Conservation (phyloP, 2,113 vertebrate genomes). For the Syngnathus typhle region DNA sequence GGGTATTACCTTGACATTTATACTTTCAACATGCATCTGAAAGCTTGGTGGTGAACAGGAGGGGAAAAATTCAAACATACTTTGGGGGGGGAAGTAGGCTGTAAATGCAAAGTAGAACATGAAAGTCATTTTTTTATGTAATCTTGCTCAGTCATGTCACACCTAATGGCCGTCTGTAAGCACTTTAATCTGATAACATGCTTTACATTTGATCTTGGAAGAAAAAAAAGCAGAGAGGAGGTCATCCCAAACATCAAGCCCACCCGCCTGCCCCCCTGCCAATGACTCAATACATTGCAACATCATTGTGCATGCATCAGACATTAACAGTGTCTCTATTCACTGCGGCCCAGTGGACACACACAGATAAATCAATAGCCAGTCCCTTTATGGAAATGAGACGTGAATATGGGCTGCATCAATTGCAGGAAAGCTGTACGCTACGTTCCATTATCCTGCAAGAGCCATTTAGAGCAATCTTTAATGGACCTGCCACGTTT, state of each 20-base stretch:
- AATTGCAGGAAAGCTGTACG: conserved; percentile 11
- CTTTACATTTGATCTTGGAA: not conserved
- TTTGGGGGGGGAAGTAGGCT: not conserved
- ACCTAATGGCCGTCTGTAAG: not conserved
- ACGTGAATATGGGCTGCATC: conserved; percentile 19
- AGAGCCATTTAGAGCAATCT: conserved; percentile 20
- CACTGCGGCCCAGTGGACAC: conserved; percentile 33
- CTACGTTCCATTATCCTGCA: conserved; percentile 3
- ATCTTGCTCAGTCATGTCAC: not conserved
- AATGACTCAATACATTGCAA: conserved; percentile 38
- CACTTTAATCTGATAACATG: not conserved
- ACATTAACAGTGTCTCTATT: conserved; percentile 45
- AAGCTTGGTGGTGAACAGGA: not conserved
- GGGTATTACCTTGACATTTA: conserved; percentile 22
- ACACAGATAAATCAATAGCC: conserved; percentile 52
- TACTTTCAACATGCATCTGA: not conserved
- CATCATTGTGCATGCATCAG: conserved; percentile 54
- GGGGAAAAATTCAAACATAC: not conserved
- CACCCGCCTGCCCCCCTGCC: conserved; percentile 5
- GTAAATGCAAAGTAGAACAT: not conserved
- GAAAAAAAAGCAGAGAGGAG: conserved; percentile 3
- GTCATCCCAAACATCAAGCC: conserved; percentile 15
- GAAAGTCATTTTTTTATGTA: not conserved
- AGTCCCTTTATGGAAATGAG: conserved; percentile 45
- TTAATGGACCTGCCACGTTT: not conserved